Evolutionary conservation across 2,797 vertebrate species (phyloP), one percentile per base, ranked within the genome.

Genomic region (Carduelis carduelis): DNA sequence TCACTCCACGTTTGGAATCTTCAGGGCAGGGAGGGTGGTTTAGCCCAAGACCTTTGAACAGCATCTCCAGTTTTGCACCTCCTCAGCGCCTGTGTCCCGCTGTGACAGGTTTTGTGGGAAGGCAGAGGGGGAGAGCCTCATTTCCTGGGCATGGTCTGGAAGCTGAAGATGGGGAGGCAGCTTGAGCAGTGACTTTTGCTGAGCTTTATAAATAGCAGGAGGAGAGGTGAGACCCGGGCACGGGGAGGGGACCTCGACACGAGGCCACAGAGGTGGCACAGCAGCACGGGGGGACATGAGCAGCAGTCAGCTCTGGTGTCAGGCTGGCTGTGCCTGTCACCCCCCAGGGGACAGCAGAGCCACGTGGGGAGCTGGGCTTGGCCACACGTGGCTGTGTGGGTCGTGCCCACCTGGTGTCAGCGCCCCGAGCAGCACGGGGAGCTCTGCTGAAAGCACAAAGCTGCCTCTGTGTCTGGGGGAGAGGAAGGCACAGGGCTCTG

Each of bases 371-470:
- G 68, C 56, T 1, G 1, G 71, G 34, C 47, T 37, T 37, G 28
- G 59, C 70, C 39, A 9, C 2, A 4, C 30, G 8, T 1, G 14
- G 50, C 2, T 18, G 4, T 0, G 50, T 3, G 30, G 66, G 39
- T 18, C 4, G 27, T 49, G 66, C 32, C 5, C 20, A 15, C 41
- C 56, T 71, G 5, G 0, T 24, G 47, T 78, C 70, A n/a, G 52
- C 0, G 0, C 69, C 24, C 13, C 0, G 14, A 53, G 68, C 17
- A 0, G 44, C 44, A 0, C 2, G 2, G 65, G 46, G 75, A 41
- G 47, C 20, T 30, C n/a, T 50, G 52, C 28, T 61, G 60, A 2
- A 9, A 68, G 60, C 75, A 27, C 24, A 12, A 14, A 47, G 50
- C 56, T 41, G 5, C 12, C 15, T 34, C 44, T 44, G 11, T 32